Evolutionary conservation across 2,797 vertebrate species (phyloP).

Genomic region (Margarornis squamiger): DNA sequence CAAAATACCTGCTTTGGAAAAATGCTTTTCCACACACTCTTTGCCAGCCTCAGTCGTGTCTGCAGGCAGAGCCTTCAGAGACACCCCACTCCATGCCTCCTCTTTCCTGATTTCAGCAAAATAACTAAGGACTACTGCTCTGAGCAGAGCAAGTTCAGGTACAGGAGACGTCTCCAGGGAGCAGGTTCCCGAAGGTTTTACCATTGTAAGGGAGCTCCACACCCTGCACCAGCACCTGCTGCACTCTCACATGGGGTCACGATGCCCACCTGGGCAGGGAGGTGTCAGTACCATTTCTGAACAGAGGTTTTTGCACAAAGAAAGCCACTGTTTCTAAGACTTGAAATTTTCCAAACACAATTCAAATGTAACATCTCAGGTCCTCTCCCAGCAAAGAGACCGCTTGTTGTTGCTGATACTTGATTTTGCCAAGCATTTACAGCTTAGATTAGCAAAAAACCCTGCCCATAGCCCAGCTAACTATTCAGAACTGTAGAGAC

Average conservation of each 20-base stretch:
- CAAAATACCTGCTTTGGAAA: not conserved
- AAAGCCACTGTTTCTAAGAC: not conserved
- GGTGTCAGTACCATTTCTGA: not conserved
- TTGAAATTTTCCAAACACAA: not conserved
- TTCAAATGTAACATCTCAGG: not conserved
- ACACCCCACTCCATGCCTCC: not conserved
- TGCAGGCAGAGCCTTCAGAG: not conserved
- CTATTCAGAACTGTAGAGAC: conserved; percentile 36
- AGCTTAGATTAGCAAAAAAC: conserved; percentile 54
- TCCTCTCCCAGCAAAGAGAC: not conserved
- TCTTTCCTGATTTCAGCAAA: not conserved
- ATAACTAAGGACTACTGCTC: not conserved
- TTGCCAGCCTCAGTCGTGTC: not conserved
- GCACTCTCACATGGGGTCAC: fast-evolving
- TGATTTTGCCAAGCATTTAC: conserved; percentile 15
- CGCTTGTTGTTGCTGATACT: not conserved
- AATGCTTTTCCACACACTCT: not conserved
- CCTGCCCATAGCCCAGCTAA: not conserved
- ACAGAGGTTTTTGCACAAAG: not conserved
- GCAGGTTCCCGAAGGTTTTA: not conserved
- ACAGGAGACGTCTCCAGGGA: not conserved
- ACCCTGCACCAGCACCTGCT: not conserved
- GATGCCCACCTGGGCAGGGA: not conserved
- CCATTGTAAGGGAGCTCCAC: not conserved
- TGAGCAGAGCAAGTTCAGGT: not conserved